These are phyloP conservation scores for Panzeria rudis DNA, from an alignment of 2,888 invertebrate species.

Conservation along the genomic window DNA sequence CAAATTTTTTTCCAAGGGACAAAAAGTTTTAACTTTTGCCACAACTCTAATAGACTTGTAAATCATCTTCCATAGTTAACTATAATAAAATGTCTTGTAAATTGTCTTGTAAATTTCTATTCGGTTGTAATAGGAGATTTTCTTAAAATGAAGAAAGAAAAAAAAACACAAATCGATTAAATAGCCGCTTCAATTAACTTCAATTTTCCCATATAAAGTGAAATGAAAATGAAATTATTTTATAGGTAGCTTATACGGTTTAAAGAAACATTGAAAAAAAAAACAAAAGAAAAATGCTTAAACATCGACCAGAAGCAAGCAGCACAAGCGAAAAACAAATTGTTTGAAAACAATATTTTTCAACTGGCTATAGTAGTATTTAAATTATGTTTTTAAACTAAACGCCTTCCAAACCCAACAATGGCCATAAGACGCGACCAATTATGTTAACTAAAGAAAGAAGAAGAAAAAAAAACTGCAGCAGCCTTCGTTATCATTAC, in stretches of 20 bases:
- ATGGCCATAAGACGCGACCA: slow-evolving; percentile 57
- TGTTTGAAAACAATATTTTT: slow-evolving; percentile 38
- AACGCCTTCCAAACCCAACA: slow-evolving; percentile 68
- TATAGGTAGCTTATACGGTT: slow-evolving; percentile 39
- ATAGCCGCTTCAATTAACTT: slow-evolving; percentile 72
- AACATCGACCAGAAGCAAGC: slow-evolving; percentile 27
- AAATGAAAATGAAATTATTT: slow-evolving; percentile 76
- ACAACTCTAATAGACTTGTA: slow-evolving; percentile 63
- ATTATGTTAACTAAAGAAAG: slow-evolving; percentile 54
- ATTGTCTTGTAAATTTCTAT: slow-evolving; percentile 61
- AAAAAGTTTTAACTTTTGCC: slow-evolving; percentile 45
- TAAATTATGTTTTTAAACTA: slow-evolving; percentile 70
- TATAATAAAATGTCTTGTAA: slow-evolving; percentile 56
- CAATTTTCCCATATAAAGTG: slow-evolving; percentile 74
- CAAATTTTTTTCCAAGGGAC: background rate
- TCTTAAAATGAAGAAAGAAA: slow-evolving; percentile 36
- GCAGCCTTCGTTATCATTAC: slow-evolving; percentile 13
- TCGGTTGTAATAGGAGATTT: slow-evolving; percentile 57
- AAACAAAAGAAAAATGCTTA: slow-evolving; percentile 5
- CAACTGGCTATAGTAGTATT: slow-evolving; percentile 67
- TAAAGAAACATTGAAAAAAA: slow-evolving; percentile 13
- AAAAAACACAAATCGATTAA: slow-evolving; percentile 65
- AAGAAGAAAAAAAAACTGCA: background rate
- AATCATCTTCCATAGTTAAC: slow-evolving; percentile 60
- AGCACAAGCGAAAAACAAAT: slow-evolving; percentile 34